Evolutionary conservation across 2,888 invertebrate genomes (phyloP), one percentile per base, ranked within the genome.

Genomic region (Hyalella azteca): DNA sequence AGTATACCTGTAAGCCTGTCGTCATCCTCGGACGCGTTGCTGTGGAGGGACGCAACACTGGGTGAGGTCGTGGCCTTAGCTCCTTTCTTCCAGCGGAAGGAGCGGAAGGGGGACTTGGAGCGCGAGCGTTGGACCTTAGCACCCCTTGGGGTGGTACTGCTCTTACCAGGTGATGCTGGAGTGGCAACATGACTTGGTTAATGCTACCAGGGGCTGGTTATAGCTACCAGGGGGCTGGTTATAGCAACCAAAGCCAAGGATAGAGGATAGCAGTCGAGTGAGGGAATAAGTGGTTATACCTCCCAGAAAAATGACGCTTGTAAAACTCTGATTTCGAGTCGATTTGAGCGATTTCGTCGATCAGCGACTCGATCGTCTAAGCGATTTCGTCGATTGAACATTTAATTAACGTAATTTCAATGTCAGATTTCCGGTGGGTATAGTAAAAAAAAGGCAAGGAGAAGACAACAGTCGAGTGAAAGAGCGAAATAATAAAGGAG

Each of bases 61-160:
- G 85, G 85, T 73, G 86, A 85, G 86, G 90, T 89, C 89, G 92
- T 91, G 85, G 93, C 92, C 22, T 87, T 86, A 85, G 88, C 87
- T 85, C 87, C 86, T 88, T 94, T 94, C 90, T 93, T 93, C 95
- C 95, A 95, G 85, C 95, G 92, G 91, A 95, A 95, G 90, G 94
- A 95, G 88, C 95, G 91, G 92, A 96, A 96, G 85, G 96, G 96
- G 87, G 95, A 95, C 91, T 95, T 95, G 91, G 95, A 95, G 87
- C 96, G 92, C 86, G 95, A 94, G 86, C 95, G 92, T 75, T 82
- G 80, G 66, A 78, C 82, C 36, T 75, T 75, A 19, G 75, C 75
- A 39, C 41, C 36, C 40, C 75, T 40, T n/a, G 75, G 75, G 5
- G 75, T 75, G 26, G 75, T 75, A 26, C 13, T 48, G 45, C 75